A percentile compares a stretch with the other conserved stretches of the same genome.
phyloP scores from a whole-genome alignment of 2,113 vertebrate genomes.

The Leucosticte australis region DNA sequence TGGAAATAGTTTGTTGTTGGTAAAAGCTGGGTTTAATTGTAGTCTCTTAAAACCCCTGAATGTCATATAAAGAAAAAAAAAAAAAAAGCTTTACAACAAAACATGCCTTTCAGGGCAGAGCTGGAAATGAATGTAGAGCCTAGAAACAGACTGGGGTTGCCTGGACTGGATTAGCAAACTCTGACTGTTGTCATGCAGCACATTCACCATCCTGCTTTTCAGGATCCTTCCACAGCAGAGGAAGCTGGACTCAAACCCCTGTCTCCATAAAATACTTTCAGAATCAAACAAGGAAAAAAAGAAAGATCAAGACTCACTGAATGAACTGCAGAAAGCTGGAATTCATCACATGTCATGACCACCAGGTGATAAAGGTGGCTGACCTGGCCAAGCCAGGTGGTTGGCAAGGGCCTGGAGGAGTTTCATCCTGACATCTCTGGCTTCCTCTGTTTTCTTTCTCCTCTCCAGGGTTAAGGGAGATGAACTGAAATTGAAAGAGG shows the following conservation, averaged over 20 bases:
- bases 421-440: background rate
- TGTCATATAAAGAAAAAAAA: background rate
- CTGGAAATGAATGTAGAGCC: background rate
- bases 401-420: background rate
- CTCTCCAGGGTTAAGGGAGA: background rate
- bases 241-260: background rate
- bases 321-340: background rate
- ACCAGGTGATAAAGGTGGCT: background rate
- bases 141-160: background rate
- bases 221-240: background rate
- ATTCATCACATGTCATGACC: background rate
- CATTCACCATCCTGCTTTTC: background rate
- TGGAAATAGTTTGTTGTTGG: background rate
- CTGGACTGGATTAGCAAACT: background rate
- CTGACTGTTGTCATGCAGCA: background rate
- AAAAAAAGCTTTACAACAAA: background rate
- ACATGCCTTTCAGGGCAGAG: background rate
- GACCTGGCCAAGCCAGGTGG: background rate
- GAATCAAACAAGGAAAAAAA: background rate
- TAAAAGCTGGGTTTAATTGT: conserved; percentile 60
- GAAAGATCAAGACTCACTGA: background rate
- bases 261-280: background rate
- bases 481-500: background rate
- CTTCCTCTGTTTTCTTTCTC: background rate
- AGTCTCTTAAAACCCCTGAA: background rate